Evolutionary conservation across 2,797 vertebrate species (phyloP).

Genomic region (Tragopan temminckii): DNA sequence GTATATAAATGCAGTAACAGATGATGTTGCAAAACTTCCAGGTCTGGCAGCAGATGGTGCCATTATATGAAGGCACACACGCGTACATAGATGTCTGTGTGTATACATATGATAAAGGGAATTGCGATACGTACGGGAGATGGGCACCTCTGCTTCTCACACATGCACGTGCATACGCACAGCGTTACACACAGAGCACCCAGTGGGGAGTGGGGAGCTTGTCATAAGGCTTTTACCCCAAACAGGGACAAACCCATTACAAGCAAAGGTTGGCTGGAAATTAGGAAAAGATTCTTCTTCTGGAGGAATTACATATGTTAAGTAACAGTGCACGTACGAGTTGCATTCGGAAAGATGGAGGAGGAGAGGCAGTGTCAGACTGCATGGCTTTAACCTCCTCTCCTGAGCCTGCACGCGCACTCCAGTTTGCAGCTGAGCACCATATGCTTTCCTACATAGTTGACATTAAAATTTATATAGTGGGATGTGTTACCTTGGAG

Average conservation of each 20-base stretch:
- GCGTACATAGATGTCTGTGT: background rate
- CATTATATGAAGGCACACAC: constrained; percentile 48
- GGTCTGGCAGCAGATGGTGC: constrained; percentile 62
- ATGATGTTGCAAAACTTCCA: constrained; percentile 66
- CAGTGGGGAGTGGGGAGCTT: background rate
- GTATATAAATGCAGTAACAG: constrained; percentile 4
- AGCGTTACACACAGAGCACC: background rate
- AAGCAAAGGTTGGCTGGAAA: background rate
- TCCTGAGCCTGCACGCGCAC: constrained; percentile 34
- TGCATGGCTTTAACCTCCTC: constrained; percentile 58
- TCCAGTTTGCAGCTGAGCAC: constrained; percentile 61
- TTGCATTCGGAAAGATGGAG: constrained; percentile 50
- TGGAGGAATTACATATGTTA: background rate
- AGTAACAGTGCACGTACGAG: constrained; percentile 17
- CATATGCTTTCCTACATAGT: constrained; percentile 65
- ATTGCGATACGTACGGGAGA: background rate
- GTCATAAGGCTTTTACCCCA: background rate
- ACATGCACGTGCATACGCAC: fast-evolving
- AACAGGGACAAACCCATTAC: background rate
- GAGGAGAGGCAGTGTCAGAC: constrained; percentile 37
- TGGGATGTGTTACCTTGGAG: constrained; percentile 51
- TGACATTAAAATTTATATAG: constrained; percentile 72
- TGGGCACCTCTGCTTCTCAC: background rate
- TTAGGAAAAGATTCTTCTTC: background rate
- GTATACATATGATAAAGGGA: background rate